Conservation (phyloP, 2,888 invertebrate species). For the Rhamphomyia laevipes region DNA sequence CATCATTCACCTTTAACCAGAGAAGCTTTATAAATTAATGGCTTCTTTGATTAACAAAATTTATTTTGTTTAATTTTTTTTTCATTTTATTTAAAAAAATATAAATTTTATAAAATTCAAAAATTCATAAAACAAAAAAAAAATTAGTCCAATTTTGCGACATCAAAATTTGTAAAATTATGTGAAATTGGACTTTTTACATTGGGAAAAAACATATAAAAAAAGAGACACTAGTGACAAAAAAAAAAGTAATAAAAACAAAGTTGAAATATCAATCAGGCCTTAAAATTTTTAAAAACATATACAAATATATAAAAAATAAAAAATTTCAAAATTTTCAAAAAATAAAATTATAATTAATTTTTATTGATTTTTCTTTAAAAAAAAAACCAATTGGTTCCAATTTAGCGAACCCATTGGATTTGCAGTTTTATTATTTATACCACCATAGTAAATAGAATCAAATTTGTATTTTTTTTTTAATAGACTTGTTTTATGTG, state of each 20-base stretch:
- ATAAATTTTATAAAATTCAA: not conserved
- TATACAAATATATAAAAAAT: too few relatives aligned
- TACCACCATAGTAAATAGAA: slow-evolving; percentile 1
- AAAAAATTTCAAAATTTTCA: not conserved
- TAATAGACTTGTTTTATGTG: too few relatives aligned
- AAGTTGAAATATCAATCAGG: slow-evolving; percentile 14
- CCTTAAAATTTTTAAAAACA: slow-evolving; percentile 6
- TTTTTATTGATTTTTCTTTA: slow-evolving; percentile 3
- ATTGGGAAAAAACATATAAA: slow-evolving; percentile 10
- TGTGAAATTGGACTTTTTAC: not conserved
- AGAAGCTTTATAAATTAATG: too few relatives aligned
- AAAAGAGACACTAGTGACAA: slow-evolving; percentile 41
- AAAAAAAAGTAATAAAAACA: slow-evolving; percentile 17
- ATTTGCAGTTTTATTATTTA: slow-evolving; percentile 16
- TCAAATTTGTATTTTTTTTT: too few relatives aligned
- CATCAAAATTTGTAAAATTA: not conserved
- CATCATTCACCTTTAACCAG: too few relatives aligned
- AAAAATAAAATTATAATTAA: not conserved
- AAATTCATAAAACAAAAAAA: not conserved
- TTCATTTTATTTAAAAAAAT: not conserved
- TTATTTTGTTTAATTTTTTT: slow-evolving; percentile 1
- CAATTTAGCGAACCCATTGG: slow-evolving; percentile 25
- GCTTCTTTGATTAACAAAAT: not conserved
- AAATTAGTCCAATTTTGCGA: not conserved
- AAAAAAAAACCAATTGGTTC: slow-evolving; percentile 22